phyloP scores from a whole-genome alignment of 2,113 vertebrate species.

The Baryphthengus martii region DNA sequence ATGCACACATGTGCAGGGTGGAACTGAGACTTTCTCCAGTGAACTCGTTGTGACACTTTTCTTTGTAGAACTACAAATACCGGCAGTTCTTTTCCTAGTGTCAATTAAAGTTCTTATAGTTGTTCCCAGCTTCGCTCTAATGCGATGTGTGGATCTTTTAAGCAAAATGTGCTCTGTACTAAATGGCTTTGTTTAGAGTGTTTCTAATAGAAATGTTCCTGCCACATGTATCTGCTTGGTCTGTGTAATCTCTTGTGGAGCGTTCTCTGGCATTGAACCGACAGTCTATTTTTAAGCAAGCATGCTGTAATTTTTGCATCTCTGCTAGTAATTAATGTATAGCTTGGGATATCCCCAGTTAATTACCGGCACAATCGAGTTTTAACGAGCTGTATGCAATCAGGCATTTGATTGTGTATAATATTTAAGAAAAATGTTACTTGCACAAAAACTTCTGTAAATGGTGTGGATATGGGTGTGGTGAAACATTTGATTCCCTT shows the following conservation, averaged over 20 bases:
- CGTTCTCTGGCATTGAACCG: slow-evolving; percentile 22
- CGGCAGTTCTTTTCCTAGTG: slow-evolving; percentile 1
- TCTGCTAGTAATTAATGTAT: slow-evolving; percentile 3
- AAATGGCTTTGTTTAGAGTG: slow-evolving; percentile 20
- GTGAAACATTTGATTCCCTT: neutral
- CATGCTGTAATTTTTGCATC: neutral
- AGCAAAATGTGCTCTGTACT: slow-evolving; percentile 6
- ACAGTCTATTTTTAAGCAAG: neutral
- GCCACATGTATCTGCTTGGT: neutral
- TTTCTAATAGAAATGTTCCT: slow-evolving; percentile 25
- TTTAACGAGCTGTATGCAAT: neutral
- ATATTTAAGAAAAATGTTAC: neutral
- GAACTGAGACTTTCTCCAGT: neutral
- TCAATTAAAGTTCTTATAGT: neutral
- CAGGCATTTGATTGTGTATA: neutral
- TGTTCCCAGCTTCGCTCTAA: slow-evolving; percentile 13
- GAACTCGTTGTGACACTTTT: neutral
- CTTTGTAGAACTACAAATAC: slow-evolving; percentile 10
- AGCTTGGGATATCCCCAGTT: neutral
- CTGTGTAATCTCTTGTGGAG: slow-evolving; percentile 37
- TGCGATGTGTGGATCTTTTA: neutral
- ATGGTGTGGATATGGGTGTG: neutral
- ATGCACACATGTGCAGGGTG: neutral
- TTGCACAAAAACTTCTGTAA: neutral
- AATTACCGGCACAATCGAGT: neutral